Conservation (phyloP, 2,888 invertebrate species). For the Sphecodes monilicornis region DNA sequence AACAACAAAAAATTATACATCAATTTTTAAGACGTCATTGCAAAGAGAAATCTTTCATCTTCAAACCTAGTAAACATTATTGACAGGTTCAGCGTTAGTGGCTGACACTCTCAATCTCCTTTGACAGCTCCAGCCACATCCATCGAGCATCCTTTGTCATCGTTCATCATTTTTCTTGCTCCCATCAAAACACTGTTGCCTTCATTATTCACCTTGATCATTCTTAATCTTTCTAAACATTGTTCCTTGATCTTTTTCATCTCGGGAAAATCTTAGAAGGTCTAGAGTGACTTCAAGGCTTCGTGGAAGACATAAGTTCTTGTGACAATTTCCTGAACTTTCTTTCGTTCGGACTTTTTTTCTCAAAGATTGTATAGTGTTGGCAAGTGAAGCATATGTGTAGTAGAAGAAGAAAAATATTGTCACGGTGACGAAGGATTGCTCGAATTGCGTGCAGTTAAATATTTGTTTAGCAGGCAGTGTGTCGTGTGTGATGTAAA, state of each 20-base stretch:
- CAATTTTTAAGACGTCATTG: no score
- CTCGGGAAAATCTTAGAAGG: not conserved
- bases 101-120: not conserved
- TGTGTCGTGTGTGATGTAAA: slow-evolving; percentile 26
- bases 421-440: slow-evolving; percentile 13
- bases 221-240: not conserved
- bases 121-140: not conserved
- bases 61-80: not conserved
- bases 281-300: not conserved
- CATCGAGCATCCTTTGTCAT: not conserved
- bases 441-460: slow-evolving; percentile 8
- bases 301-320: not conserved
- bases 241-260: not conserved
- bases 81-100: not conserved
- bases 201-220: not conserved
- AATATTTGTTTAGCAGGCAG: slow-evolving; percentile 42
- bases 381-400: not conserved
- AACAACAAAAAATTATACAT: no score
- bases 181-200: not conserved
- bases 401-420: not conserved
- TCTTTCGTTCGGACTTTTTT: not conserved
- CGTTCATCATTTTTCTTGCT: not conserved
- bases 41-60: no score
- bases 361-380: not conserved
- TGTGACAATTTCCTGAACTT: not conserved